Conservation (phyloP, 2,113 vertebrate species). For the Proterorhinus semilunaris region DNA sequence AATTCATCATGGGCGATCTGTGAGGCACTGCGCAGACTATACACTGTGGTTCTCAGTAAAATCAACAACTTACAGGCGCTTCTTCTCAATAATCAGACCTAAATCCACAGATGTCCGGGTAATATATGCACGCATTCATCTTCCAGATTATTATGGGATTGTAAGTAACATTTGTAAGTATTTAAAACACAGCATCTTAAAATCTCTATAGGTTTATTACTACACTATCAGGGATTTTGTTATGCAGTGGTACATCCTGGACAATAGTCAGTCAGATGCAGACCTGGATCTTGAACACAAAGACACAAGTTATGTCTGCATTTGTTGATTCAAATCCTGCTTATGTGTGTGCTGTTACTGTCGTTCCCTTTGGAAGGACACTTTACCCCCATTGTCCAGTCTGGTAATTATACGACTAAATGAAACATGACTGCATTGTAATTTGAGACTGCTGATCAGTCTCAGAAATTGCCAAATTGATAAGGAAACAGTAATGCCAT, state of each 20-base stretch:
- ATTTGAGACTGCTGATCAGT: neutral
- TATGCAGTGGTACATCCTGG: too few relatives aligned
- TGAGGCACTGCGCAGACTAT: neutral
- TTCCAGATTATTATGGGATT: neutral
- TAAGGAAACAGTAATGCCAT: neutral
- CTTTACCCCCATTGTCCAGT: neutral
- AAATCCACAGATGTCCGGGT: too few relatives aligned
- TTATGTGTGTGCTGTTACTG: neutral
- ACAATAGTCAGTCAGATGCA: neutral
- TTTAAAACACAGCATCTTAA: too few relatives aligned
- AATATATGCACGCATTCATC: neutral
- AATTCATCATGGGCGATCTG: neutral
- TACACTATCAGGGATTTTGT: too few relatives aligned
- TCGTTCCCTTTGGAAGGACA: neutral
- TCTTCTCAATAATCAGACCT: neutral
- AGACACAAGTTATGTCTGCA: neutral
- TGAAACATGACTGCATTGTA: neutral
- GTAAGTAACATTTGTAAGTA: neutral
- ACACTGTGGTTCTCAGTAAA: slow-evolving; percentile 2
- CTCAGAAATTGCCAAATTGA: neutral
- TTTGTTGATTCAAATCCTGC: neutral
- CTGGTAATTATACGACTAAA: too few relatives aligned
- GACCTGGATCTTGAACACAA: too few relatives aligned
- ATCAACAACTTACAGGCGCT: slow-evolving; percentile 1
- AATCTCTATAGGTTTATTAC: too few relatives aligned